A percentile compares a stretch with the other conserved stretches of the same genome.
phyloP scores from a whole-genome alignment of 2,888 invertebrate genomes.

The Troides helena region DNA sequence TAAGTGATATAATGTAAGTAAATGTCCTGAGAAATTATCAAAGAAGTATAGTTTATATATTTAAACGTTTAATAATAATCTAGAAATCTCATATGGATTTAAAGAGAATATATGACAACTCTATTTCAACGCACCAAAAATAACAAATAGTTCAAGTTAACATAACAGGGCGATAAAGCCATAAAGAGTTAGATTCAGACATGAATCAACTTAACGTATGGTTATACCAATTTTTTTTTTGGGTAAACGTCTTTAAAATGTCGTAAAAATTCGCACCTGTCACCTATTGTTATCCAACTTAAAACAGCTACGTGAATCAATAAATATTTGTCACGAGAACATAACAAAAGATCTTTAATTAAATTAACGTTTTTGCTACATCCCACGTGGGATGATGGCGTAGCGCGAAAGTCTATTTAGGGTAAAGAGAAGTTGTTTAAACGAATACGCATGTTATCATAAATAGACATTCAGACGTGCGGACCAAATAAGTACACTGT shows the following conservation, averaged over 20 bases:
- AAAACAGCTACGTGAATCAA: too few species aligned
- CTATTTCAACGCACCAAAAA: background rate
- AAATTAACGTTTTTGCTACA: conserved; percentile 49
- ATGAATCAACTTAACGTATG: too few species aligned
- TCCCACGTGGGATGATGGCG: conserved; percentile 58
- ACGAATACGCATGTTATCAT: conserved; percentile 24
- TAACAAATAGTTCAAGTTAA: background rate
- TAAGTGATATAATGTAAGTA: too few species aligned
- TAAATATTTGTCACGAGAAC: too few species aligned
- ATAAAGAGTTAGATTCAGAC: too few species aligned
- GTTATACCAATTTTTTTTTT: too few species aligned
- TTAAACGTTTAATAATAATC: background rate
- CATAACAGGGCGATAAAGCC: background rate
- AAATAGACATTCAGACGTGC: conserved; percentile 9
- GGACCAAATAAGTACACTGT: conserved; percentile 13
- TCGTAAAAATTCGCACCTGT: too few species aligned
- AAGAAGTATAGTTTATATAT: too few species aligned
- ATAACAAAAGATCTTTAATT: too few species aligned
- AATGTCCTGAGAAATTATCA: too few species aligned
- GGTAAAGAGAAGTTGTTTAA: conserved; percentile 50
- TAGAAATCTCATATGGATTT: background rate
- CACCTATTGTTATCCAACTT: too few species aligned
- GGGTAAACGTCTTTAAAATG: too few species aligned
- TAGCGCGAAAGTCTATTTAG: conserved; percentile 69
- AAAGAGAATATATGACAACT: background rate